These are phyloP conservation scores for Florisuga fusca DNA, from an alignment of 2,797 vertebrate species.

Conservation along the genomic window DNA sequence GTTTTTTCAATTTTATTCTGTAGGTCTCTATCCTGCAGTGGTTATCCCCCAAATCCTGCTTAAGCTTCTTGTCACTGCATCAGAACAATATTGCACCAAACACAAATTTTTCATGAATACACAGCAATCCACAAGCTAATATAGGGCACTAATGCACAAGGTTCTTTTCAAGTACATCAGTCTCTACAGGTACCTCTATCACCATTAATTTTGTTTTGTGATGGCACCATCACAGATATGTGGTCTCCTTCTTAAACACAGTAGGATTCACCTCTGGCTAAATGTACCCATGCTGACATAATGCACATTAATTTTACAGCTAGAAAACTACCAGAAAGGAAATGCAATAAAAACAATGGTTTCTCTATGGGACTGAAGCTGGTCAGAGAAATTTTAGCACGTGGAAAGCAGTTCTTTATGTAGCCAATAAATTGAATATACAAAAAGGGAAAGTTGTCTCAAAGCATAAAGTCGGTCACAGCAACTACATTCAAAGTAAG, in stretches of 20 bases:
- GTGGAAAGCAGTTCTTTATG: background rate
- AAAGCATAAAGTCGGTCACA: background rate
- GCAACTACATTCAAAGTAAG: background rate
- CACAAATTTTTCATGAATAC: background rate
- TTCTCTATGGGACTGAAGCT: background rate
- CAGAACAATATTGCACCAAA: background rate
- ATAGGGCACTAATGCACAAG: background rate
- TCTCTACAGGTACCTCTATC: background rate
- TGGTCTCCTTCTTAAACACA: background rate
- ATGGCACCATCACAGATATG: background rate
- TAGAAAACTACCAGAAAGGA: background rate
- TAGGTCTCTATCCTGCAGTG: background rate
- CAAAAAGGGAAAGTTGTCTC: background rate
- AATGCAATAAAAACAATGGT: slow-evolving; percentile 38
- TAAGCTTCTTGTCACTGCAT: background rate
- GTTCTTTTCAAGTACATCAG: background rate
- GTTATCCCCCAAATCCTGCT: background rate
- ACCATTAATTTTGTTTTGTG: background rate
- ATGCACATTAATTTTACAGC: slow-evolving; percentile 12
- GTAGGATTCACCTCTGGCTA: background rate
- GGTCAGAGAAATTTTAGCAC: slow-evolving; percentile 8
- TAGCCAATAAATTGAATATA: background rate
- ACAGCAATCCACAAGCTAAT: background rate
- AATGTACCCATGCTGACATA: background rate
- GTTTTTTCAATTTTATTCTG: background rate